Evolutionary conservation across 1,140 invertebrate genomes (phyloP).

Genomic region (Nebria ingens): DNA sequence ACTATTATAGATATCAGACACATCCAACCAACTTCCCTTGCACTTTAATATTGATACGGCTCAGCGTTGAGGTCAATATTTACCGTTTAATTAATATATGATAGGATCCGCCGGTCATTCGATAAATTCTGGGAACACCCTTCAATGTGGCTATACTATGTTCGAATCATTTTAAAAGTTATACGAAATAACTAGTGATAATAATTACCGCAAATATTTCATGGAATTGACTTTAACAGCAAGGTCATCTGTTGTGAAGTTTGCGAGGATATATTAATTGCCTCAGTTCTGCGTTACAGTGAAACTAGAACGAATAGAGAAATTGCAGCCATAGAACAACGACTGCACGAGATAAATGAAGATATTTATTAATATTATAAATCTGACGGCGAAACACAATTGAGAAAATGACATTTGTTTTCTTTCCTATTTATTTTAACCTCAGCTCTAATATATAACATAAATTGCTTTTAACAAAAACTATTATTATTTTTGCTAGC

Average conservation of each 20-base stretch:
- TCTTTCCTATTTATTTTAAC: neutral
- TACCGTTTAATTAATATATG: constrained; percentile 7
- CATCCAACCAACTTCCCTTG: neutral
- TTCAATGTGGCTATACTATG: no score
- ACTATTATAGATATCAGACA: constrained; percentile 6
- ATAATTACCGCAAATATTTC: neutral
- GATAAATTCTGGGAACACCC: no score
- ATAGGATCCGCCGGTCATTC: no score
- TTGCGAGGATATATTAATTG: neutral
- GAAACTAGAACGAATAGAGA: neutral
- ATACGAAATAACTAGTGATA: no score
- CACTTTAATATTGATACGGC: neutral
- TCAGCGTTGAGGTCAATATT: neutral
- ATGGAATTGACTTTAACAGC: neutral
- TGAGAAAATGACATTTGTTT: neutral
- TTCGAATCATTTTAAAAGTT: no score
- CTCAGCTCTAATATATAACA: no score
- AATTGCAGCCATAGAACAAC: neutral
- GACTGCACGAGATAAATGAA: neutral
- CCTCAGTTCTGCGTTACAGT: neutral
- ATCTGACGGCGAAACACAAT: neutral
- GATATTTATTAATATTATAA: constrained; percentile 1
- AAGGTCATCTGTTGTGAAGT: neutral
- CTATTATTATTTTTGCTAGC: no score
- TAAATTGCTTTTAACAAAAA: no score